These are phyloP conservation scores for Pseudomugil gertrudae DNA, from an alignment of 2,797 vertebrate species.

Conservation along the genomic window DNA sequence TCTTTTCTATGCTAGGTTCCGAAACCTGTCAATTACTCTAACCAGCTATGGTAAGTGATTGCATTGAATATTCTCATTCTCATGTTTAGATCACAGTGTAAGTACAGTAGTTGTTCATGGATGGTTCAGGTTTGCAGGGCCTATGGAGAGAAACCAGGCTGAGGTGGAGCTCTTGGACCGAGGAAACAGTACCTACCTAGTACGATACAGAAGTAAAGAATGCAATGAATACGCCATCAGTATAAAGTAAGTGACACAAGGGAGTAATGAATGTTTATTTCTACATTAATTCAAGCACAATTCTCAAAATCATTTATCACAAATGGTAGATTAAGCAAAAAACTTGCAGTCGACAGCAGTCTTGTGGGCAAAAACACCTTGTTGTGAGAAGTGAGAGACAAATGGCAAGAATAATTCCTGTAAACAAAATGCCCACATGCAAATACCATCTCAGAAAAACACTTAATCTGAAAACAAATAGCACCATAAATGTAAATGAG, in stretches of 20 bases:
- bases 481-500: constrained; percentile 25
- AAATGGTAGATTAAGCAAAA: constrained; percentile 15
- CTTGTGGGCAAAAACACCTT: constrained; percentile 32
- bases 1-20: constrained; percentile 83
- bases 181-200: constrained; percentile 91
- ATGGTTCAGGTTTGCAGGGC: constrained; percentile 91
- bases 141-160: constrained; percentile 92
- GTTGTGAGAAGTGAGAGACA: constrained; percentile 3
- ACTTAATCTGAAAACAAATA: constrained; percentile 28
- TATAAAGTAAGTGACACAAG: constrained; percentile 90
- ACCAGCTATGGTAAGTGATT: constrained; percentile 90
- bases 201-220: constrained; percentile 93
- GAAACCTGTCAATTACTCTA: constrained; percentile 94
- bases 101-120: constrained; percentile 52
- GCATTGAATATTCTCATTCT: constrained; percentile 34
- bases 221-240: constrained; percentile 96
- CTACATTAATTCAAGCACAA: background rate
- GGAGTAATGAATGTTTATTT: constrained; percentile 20
- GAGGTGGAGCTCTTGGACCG: constrained; percentile 90
- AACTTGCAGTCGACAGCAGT: constrained; percentile 18
- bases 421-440: constrained; percentile 34
- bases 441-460: constrained; percentile 27
- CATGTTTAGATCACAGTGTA: constrained; percentile 43
- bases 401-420: constrained; percentile 31
- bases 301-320: constrained; percentile 6